These are phyloP conservation scores for Frieseomelitta varia DNA, from an alignment of 1,140 invertebrate species.

Conservation along the genomic window DNA sequence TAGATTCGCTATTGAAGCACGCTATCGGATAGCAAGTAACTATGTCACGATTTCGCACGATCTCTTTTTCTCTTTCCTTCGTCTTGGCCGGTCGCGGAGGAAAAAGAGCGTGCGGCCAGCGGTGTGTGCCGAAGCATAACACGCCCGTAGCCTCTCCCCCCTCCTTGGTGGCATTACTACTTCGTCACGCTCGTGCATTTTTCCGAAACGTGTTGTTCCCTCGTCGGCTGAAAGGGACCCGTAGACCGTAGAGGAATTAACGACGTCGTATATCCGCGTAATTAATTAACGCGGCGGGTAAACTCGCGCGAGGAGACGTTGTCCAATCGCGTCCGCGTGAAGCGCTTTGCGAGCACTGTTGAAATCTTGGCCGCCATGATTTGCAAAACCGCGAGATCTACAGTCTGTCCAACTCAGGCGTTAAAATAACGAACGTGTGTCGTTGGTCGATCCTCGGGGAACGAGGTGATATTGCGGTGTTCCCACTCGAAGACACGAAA, in stretches of 20 bases:
- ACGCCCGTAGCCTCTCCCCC: slow-evolving; percentile 65
- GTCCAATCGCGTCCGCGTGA: slow-evolving; percentile 18
- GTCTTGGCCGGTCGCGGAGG: slow-evolving; percentile 54
- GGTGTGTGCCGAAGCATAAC: slow-evolving; percentile 78
- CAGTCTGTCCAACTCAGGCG: no score
- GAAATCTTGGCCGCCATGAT: no score
- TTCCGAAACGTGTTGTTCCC: slow-evolving; percentile 69
- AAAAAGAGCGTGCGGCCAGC: slow-evolving; percentile 76
- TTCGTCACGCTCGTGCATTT: slow-evolving; percentile 76
- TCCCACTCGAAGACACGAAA: no score
- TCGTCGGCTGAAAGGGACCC: slow-evolving; percentile 43
- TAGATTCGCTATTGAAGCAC: slow-evolving; percentile 22
- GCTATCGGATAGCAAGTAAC: slow-evolving; percentile 65
- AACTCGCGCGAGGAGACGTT: slow-evolving; percentile 20
- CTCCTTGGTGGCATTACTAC: slow-evolving; percentile 75
- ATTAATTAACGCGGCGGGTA: slow-evolving; percentile 44
- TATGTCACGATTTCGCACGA: slow-evolving; percentile 77
- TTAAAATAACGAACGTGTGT: no score
- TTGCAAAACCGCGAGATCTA: no score
- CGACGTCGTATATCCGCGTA: slow-evolving; percentile 42
- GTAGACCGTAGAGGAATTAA: slow-evolving; percentile 47
- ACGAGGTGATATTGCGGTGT: no score
- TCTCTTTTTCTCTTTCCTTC: slow-evolving; percentile 56
- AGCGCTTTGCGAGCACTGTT: neutral
- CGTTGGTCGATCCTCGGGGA: no score